phyloP scores from a whole-genome alignment of 2,888 invertebrate species.

The Apomyelois bistriatella region DNA sequence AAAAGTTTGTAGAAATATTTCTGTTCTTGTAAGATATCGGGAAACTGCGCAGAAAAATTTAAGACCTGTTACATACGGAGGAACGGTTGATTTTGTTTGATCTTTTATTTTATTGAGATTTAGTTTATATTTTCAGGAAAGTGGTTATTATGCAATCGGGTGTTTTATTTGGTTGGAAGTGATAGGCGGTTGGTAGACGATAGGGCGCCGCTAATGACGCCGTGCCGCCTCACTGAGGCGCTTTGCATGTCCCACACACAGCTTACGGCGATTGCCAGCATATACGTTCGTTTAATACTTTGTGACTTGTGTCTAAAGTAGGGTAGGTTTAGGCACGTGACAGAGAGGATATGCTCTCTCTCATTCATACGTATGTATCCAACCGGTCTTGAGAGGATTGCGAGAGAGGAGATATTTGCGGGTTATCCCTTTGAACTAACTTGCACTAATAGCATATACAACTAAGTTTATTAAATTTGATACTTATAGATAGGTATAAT shows the following conservation, averaged over 20 bases:
- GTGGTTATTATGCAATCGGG: too few relatives aligned
- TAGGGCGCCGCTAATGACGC: conserved; percentile 70
- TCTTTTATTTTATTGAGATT: too few relatives aligned
- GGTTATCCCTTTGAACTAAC: too few relatives aligned
- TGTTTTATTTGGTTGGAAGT: conserved; percentile 47
- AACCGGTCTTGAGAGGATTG: too few relatives aligned
- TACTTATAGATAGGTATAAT: too few relatives aligned
- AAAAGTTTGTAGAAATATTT: conserved; percentile 4
- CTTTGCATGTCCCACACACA: conserved; percentile 40
- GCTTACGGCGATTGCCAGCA: conserved; percentile 25
- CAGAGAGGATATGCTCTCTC: too few relatives aligned
- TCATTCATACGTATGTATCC: too few relatives aligned
- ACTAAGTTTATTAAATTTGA: too few relatives aligned
- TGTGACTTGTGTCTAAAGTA: conserved; percentile 12
- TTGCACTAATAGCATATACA: too few relatives aligned
- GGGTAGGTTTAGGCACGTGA: too few relatives aligned
- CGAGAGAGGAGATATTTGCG: too few relatives aligned
- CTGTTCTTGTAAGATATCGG: conserved; percentile 14
- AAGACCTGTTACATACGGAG: not conserved
- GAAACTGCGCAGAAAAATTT: conserved; percentile 6
- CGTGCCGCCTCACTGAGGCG: conserved; percentile 57
- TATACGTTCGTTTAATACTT: conserved; percentile 14
- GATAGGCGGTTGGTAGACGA: conserved; percentile 70
- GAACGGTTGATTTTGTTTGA: not conserved
- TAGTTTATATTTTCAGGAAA: too few relatives aligned